Evolutionary conservation across 2,113 vertebrate species (phyloP).

Genomic region (Otolemur garnettii): DNA sequence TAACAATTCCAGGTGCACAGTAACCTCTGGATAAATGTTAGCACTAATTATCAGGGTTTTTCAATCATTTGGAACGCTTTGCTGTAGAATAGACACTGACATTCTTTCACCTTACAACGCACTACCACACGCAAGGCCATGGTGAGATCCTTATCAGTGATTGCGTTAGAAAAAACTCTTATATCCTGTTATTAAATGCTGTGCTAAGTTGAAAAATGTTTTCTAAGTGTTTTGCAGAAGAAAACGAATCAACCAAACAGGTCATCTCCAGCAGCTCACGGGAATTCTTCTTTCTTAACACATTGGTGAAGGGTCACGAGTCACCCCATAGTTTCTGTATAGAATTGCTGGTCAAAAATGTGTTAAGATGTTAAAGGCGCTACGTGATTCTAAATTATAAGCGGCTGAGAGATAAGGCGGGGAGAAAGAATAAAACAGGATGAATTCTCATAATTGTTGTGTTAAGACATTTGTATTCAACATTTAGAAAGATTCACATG

Average conservation of each 20-base stretch:
- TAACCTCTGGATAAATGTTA: background rate
- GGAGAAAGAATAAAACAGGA: too few species aligned
- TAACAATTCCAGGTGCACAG: background rate
- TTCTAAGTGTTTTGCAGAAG: background rate
- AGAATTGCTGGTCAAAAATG: too few species aligned
- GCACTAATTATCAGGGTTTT: background rate
- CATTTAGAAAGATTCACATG: too few species aligned
- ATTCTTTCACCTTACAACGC: background rate
- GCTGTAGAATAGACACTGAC: background rate
- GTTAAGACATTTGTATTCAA: too few species aligned
- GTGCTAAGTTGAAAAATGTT: background rate
- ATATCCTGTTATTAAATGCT: background rate
- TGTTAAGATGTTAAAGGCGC: too few species aligned
- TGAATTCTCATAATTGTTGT: too few species aligned
- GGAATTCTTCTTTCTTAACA: background rate
- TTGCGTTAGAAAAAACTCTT: background rate
- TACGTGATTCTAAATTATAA: too few species aligned
- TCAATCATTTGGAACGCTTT: background rate
- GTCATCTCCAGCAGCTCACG: background rate
- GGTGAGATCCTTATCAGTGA: background rate
- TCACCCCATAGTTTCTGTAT: too few species aligned
- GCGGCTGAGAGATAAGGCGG: too few species aligned
- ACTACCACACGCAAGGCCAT: background rate
- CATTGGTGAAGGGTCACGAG: too few species aligned
- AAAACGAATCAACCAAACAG: background rate